Evolutionary conservation across 2,888 invertebrate species (phyloP), one percentile per base, ranked within the genome.

Genomic region (Spodoptera littoralis): DNA sequence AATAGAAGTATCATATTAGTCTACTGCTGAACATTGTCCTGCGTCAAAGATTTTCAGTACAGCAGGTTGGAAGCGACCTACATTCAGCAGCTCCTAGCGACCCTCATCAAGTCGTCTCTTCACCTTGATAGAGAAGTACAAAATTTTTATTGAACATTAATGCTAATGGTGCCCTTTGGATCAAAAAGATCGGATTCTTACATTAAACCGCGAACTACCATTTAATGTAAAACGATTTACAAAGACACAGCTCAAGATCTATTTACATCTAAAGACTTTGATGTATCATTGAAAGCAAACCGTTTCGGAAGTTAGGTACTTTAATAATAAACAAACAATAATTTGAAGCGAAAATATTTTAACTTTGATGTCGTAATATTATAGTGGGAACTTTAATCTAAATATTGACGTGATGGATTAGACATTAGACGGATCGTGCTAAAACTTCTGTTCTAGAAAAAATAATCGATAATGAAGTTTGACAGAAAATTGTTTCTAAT

Each of bases 251-350:
- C 11, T n/a, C 8, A 11, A 22, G 12, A 52, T 65, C 60, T 70
- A 71, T 73, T 73, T 67, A 27, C 41, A 67, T 58, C 30, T n/a
- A 54, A 42, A 60, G 52, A 70, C 64, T 73, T 76, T 70, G 69
- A 79, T 73, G 53, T 76, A 61, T 63, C 63, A 74, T 73, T 73
- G 71, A 71, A 71, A 66, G 55, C 53, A 65, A 76, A 63, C 52
- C 11, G 44, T 63, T 65, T 70, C 65, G 55, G 65, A 18, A 18
- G 18, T 18, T 18, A 79, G 70, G 68, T 61, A 64, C 59, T 68
- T 78, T 74, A 70, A 75, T 73, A 68, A 51, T 67, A 81, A 80
- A 77, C 73, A 81, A 60, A 68, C 54, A 54, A 65, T 41, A 54
- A 73, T 65, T 61, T 55, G 46, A 65, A 70, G 30, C 44, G 49